Conservation (phyloP, 1,140 invertebrate species). For the Drosophila carrolli region DNA sequence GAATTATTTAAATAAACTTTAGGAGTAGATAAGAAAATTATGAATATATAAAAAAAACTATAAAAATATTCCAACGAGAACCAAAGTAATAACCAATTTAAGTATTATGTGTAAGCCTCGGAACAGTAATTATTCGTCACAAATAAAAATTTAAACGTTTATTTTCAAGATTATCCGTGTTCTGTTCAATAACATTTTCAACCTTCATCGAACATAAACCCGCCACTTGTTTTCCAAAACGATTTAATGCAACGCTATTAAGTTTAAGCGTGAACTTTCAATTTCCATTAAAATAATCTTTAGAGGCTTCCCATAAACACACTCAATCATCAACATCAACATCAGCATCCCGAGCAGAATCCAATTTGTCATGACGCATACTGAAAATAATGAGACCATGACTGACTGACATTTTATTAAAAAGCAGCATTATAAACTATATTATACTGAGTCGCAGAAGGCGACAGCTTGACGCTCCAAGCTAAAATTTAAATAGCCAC, state of each 20-base stretch:
- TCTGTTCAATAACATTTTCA: neutral
- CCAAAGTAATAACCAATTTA: neutral
- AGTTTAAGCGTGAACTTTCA: neutral
- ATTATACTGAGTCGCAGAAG: constrained; percentile 12
- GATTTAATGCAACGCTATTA: neutral
- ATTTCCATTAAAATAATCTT: constrained; percentile 3
- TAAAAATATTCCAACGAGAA: too few relatives aligned
- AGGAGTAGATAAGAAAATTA: too few relatives aligned
- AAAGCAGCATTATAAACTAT: constrained; percentile 33
- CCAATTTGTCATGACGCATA: constrained; percentile 59
- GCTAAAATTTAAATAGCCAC: constrained; percentile 30
- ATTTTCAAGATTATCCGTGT: neutral
- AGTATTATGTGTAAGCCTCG: neutral
- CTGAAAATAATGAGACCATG: constrained; percentile 41
- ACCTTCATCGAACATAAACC: neutral
- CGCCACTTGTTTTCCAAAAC: neutral
- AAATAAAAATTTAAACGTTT: neutral
- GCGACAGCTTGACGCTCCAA: constrained; percentile 27
- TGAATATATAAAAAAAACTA: too few relatives aligned
- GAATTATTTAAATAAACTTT: too few relatives aligned
- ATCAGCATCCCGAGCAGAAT: constrained; percentile 16
- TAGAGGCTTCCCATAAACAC: neutral
- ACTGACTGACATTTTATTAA: constrained; percentile 46
- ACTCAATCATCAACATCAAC: neutral
- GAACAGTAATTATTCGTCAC: neutral